Evolutionary conservation across 2,113 vertebrate species (phyloP).

Genomic region (Nematolebias whitei): DNA sequence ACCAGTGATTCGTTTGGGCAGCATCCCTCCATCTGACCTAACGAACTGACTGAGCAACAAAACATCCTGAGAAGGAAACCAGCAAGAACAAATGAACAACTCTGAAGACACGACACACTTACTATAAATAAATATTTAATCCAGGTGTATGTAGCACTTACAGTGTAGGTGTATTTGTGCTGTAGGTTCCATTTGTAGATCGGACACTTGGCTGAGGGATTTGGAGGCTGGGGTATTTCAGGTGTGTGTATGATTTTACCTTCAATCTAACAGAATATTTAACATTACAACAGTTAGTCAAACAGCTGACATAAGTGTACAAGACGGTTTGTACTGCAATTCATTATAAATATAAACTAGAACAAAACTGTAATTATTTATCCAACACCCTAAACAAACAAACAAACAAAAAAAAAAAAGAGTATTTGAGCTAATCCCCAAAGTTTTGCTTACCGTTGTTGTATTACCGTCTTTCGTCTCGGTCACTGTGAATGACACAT

Average conservation of each 20-base stretch:
- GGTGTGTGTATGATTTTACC: conserved; percentile 76
- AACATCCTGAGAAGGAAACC: conserved; percentile 83
- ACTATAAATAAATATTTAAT: neutral
- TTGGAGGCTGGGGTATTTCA: conserved; percentile 84
- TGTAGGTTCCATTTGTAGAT: conserved; percentile 98
- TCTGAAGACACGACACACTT: neutral
- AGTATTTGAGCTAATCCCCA: neutral
- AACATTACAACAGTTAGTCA: neutral
- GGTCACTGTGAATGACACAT: conserved; percentile 72
- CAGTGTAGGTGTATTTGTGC: conserved; percentile 90
- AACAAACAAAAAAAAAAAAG: neutral
- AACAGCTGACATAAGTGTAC: neutral
- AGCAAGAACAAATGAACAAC: neutral
- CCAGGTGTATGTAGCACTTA: conserved; percentile 70
- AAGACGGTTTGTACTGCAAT: too few relatives aligned
- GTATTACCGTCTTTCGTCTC: conserved; percentile 72
- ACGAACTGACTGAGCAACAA: conserved; percentile 95
- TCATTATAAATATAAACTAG: too few relatives aligned
- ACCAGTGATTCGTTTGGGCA: conserved; percentile 88
- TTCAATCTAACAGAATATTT: conserved; percentile 82
- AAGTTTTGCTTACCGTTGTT: conserved; percentile 65
- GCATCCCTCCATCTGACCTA: conserved; percentile 90
- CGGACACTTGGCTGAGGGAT: conserved; percentile 90
- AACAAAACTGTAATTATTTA: too few relatives aligned
- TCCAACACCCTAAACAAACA: neutral